These are phyloP conservation scores for Pseudococcus longispinus DNA, from an alignment of 2,888 invertebrate genomes.

Conservation along the genomic window DNA sequence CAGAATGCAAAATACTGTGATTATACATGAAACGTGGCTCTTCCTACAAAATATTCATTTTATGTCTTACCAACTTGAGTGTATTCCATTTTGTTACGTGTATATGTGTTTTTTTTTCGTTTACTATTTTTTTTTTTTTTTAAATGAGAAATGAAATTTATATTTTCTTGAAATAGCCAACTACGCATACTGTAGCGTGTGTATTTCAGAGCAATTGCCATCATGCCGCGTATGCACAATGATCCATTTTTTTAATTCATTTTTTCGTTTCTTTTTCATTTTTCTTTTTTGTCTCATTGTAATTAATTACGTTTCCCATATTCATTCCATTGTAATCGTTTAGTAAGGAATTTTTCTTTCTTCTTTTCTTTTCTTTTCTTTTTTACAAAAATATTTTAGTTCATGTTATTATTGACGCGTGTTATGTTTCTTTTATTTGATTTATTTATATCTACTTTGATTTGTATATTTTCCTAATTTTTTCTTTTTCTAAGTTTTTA, in stretches of 20 bases:
- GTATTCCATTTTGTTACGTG: background rate
- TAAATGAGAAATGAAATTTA: background rate
- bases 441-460: background rate
- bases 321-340: conserved; percentile 18
- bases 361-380: background rate
- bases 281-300: conserved; percentile 1
- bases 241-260: background rate
- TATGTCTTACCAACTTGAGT: background rate
- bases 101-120: background rate
- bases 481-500: background rate
- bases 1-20: background rate
- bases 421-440: background rate
- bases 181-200: background rate
- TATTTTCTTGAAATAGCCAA: background rate
- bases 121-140: background rate
- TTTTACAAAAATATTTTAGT: background rate
- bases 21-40: background rate
- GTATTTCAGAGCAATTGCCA: background rate
- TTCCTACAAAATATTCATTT: background rate
- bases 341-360: background rate
- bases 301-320: background rate
- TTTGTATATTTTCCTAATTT: background rate
- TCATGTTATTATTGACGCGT: background rate
- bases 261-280: background rate
- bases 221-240: background rate